Conservation (phyloP, 2,888 invertebrate genomes). For the Galerucella calmariensis region DNA sequence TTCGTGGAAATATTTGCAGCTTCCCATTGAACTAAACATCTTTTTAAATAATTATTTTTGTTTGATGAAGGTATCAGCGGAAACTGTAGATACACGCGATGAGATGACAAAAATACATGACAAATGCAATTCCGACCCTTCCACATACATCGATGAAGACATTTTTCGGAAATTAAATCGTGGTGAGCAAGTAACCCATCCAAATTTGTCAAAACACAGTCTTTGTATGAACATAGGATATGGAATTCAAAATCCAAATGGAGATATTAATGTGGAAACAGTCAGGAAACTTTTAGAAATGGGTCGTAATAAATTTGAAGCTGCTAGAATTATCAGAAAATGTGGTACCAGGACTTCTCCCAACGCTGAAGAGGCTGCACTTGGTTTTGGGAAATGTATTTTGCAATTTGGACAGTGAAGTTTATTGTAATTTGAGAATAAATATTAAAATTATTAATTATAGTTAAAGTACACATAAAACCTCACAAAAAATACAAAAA, state of each 20-base stretch:
- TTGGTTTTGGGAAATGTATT: background rate
- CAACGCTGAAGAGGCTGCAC: constrained; percentile 5
- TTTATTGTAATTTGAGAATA: background rate
- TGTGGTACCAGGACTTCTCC: background rate
- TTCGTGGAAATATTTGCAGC: too few species aligned
- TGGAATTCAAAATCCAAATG: constrained; percentile 7
- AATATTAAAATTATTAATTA: background rate
- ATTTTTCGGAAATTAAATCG: constrained; percentile 7
- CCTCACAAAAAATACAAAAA: too few species aligned
- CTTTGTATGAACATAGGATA: constrained; percentile 4
- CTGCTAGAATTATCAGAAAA: background rate
- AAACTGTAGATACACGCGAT: background rate
- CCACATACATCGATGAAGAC: constrained; percentile 3
- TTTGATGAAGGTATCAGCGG: background rate
- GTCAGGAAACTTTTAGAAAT: background rate
- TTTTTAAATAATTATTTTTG: too few species aligned
- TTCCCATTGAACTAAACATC: too few species aligned
- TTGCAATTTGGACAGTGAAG: background rate
- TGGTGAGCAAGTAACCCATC: constrained; percentile 6
- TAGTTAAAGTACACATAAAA: too few species aligned
- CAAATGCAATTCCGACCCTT: background rate
- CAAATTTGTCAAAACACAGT: background rate
- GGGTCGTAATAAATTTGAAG: background rate
- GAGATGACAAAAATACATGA: background rate
- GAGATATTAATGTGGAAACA: constrained; percentile 15